Base-by-base conservation (phyloP, 1,140 invertebrate genomes). In the Gonioctena quinquepunctata region DNA sequence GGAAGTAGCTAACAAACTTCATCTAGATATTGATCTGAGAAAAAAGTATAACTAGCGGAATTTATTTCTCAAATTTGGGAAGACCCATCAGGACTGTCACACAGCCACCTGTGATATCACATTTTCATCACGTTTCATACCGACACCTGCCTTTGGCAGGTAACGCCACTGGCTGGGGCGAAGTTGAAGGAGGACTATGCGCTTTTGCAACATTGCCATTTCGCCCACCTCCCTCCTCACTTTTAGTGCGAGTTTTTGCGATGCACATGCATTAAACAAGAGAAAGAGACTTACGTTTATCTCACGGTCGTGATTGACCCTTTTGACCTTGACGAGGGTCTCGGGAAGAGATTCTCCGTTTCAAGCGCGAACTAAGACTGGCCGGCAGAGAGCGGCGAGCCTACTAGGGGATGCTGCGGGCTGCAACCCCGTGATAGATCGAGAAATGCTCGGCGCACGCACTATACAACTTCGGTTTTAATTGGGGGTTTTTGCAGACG, bases 371-470 rank as follows among this genome's bases (percentile, higher is more conserved):
- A 79, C 74, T 79, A 80, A 80, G 77, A 81, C 78, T 77, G 78
- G 70, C 72, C 70, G 69, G 78, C 70, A 70, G 78, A 79, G 70
- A 73, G 69, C 67, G 71, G 70, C 65, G 75, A 76, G 80, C 80
- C 79, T 82, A 81, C 80, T 76, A 75, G 75, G 80, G 78, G 79
- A 80, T 79, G 79, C 78, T 77, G 79, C 76, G 75, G 71, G 79
- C 78, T 80, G 78, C 76, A 72, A 71, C 75, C 76, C 80, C 73
- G 79, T 81, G 81, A 79, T 81, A 82, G 81, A 82, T 81, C 81
- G 80, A 77, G 80, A 80, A 80, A 80, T 80, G 78, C 76, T 81
- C 79, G 79, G 81, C 81, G 81, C 81, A 82, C 81, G 81, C 81
- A 82, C 80, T n/a, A n/a, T 80, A 77, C 77, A 69, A 78, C 78